Percentiles rank a stretch among this genome's conserved stretches.
Conservation (phyloP, 2,888 invertebrate species). For the Taenaris catops region DNA sequence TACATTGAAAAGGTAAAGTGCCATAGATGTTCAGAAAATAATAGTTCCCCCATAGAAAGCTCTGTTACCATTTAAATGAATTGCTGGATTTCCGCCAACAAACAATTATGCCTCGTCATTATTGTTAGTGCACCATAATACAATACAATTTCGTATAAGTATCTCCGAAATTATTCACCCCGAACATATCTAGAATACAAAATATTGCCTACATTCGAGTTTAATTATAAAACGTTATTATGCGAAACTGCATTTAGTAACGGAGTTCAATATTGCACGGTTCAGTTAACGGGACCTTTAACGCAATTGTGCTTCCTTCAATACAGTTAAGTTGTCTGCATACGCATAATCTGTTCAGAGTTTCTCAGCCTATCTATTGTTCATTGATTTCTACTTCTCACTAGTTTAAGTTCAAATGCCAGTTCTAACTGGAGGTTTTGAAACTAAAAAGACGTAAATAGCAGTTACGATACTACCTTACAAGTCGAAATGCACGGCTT, state of each 20-base stretch:
- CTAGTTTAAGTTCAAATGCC: slow-evolving; percentile 9
- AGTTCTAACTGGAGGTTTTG: slow-evolving; percentile 7
- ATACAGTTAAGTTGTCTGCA: slow-evolving; percentile 45
- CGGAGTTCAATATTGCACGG: slow-evolving; percentile 25
- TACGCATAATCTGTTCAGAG: slow-evolving; percentile 37
- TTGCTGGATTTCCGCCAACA: no score
- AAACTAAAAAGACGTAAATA: no score
- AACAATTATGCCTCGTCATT: no score
- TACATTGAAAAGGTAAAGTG: no score
- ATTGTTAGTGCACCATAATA: no score
- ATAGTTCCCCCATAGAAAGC: no score
- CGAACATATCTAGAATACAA: slow-evolving; percentile 4
- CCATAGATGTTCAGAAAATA: no score
- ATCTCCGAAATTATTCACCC: no score
- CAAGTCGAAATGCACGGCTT: no score
- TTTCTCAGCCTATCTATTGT: slow-evolving; percentile 51
- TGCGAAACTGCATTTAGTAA: slow-evolving; percentile 25
- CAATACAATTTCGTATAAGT: no score
- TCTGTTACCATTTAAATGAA: no score
- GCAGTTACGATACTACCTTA: no score
- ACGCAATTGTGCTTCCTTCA: slow-evolving; percentile 58
- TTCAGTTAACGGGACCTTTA: slow-evolving; percentile 48
- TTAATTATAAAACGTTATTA: slow-evolving; percentile 23
- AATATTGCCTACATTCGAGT: slow-evolving; percentile 14
- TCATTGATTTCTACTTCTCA: slow-evolving; percentile 26